Evolutionary conservation across 2,113 vertebrate genomes (phyloP).

Genomic region (Carlito syrichta): DNA sequence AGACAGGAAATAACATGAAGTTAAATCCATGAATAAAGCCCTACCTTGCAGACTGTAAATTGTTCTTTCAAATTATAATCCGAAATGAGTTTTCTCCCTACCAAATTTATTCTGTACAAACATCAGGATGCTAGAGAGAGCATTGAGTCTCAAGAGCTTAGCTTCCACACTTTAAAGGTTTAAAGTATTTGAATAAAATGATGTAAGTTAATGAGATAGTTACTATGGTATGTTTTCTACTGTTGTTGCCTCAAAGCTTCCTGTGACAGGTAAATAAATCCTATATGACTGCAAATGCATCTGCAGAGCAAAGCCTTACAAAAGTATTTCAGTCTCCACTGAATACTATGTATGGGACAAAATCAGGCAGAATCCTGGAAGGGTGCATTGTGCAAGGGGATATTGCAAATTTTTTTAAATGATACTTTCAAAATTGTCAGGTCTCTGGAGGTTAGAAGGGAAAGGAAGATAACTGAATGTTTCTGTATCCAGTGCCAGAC

Average conservation of each 20-base stretch:
- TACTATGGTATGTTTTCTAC: rapidly evolving
- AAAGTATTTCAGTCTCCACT: rapidly evolving
- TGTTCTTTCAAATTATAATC: background rate
- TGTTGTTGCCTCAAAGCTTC: background rate
- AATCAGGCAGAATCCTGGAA: background rate
- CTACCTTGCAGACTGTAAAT: background rate
- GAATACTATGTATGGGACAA: rapidly evolving
- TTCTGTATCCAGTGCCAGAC: background rate
- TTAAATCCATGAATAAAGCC: background rate
- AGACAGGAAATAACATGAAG: background rate
- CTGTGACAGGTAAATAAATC: rapidly evolving
- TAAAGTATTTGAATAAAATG: background rate
- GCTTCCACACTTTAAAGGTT: background rate
- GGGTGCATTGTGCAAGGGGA: rapidly evolving
- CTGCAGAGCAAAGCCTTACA: background rate
- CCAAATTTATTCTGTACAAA: background rate
- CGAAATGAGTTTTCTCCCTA: background rate
- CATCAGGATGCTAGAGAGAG: background rate
- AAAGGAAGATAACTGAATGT: background rate
- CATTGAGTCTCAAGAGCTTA: background rate
- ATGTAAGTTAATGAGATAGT: background rate
- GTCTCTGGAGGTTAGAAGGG: background rate
- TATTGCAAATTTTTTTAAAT: no score
- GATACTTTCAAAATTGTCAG: background rate
- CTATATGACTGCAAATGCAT: no score